Evolutionary conservation across 1,140 invertebrate species (phyloP).

Genomic region (Mya arenaria): DNA sequence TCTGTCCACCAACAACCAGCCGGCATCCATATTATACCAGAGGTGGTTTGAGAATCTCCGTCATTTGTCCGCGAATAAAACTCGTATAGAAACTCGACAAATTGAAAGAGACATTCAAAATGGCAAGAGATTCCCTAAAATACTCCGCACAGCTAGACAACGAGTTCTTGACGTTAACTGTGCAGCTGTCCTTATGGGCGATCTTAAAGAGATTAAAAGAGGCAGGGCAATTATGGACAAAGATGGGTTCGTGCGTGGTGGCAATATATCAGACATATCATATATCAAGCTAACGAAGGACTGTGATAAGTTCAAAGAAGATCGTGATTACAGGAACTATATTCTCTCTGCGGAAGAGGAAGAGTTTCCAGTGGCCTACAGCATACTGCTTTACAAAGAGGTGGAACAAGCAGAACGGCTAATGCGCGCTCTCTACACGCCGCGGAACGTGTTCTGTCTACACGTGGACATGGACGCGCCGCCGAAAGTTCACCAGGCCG

Average conservation of each 20-base stretch:
- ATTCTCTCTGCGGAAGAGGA: constrained; percentile 24
- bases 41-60: too few relatives aligned
- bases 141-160: not conserved
- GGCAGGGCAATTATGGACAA: constrained; percentile 14
- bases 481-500: constrained; percentile 57
- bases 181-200: constrained; percentile 26
- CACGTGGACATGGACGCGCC: constrained; percentile 74
- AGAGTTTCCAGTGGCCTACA: constrained; percentile 55
- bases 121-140: too few relatives aligned
- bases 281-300: constrained; percentile 41
- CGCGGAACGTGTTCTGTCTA: constrained; percentile 78
- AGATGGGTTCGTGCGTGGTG: not conserved
- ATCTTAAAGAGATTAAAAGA: constrained; percentile 10
- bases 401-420: constrained; percentile 76
- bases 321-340: not conserved
- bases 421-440: constrained; percentile 74
- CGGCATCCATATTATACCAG: too few relatives aligned
- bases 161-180: constrained; percentile 32
- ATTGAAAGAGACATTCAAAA: too few relatives aligned
- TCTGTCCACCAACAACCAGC: too few relatives aligned
- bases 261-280: constrained; percentile 1
- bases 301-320: constrained; percentile 35
- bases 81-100: too few relatives aligned
- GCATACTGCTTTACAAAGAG: constrained; percentile 74
- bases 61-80: too few relatives aligned